phyloP scores from a whole-genome alignment of 2,113 vertebrate species.

The Gorsachius goisagi region DNA sequence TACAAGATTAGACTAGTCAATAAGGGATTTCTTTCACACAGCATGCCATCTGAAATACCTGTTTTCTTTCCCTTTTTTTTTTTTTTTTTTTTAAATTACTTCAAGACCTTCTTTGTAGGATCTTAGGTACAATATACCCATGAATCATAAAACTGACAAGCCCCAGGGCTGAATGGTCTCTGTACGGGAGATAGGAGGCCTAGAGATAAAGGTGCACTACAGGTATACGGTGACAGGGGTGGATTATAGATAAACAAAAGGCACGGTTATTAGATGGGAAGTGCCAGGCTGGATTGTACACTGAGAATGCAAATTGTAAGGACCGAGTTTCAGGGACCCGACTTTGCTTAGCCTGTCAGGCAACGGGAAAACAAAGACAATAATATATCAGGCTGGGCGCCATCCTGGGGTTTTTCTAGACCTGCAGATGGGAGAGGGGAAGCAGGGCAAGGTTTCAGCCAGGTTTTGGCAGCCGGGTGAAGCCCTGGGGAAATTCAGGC shows the following conservation, averaged over 20 bases:
- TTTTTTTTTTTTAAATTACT: constrained; percentile 64
- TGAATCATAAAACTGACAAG: constrained; percentile 80
- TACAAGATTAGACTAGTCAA: constrained; percentile 77
- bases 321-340: not conserved
- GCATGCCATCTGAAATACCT: constrained; percentile 75
- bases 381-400: not conserved
- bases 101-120: constrained; percentile 71
- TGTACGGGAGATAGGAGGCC: constrained; percentile 59
- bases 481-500: not conserved
- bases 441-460: not conserved
- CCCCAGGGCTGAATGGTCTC: constrained; percentile 63
- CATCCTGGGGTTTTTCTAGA: not conserved
- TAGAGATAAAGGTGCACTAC: constrained; percentile 71
- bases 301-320: constrained; percentile 55
- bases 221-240: constrained; percentile 62
- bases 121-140: constrained; percentile 71
- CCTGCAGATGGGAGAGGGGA: not conserved
- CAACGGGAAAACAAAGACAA: not conserved
- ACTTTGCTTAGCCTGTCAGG: not conserved
- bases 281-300: not conserved
- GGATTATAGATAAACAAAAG: constrained; percentile 70
- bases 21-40: constrained; percentile 71
- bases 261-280: constrained; percentile 24
- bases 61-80: constrained; percentile 31
- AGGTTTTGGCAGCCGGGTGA: not conserved